Conservation (phyloP, 2,888 invertebrate genomes). For the Drosophila tanythrix region DNA sequence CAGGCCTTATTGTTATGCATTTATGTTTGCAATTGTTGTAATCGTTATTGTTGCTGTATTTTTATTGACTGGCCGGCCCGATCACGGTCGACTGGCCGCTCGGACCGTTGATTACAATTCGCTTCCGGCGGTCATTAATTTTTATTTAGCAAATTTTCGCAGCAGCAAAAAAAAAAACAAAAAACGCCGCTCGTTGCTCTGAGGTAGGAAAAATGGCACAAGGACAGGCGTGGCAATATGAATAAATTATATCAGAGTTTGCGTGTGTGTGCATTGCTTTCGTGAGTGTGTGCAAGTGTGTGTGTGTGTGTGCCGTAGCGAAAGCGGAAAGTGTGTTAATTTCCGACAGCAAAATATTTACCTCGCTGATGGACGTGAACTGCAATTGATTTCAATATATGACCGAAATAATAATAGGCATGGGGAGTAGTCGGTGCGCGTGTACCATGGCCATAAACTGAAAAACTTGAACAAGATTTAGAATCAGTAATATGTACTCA, state of each 20-base stretch:
- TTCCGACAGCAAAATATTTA: constrained; percentile 77
- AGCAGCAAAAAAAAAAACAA: constrained; percentile 14
- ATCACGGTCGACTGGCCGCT: constrained; percentile 40
- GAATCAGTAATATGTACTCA: neutral
- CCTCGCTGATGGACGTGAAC: constrained; percentile 66
- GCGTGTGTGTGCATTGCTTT: constrained; percentile 6
- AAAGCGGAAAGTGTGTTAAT: constrained; percentile 81
- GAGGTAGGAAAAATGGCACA: constrained; percentile 67
- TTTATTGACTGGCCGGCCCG: constrained; percentile 46
- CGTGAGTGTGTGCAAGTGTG: neutral
- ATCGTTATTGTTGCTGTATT: constrained; percentile 39
- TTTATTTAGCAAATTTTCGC: constrained; percentile 78
- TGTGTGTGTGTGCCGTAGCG: constrained; percentile 37
- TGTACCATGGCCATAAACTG: neutral
- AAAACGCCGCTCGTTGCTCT: constrained; percentile 20
- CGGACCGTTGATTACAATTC: constrained; percentile 75
- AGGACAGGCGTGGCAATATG: constrained; percentile 59
- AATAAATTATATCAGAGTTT: constrained; percentile 64
- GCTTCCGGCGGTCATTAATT: constrained; percentile 79
- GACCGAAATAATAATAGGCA: constrained; percentile 22
- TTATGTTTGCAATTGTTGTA: constrained; percentile 41
- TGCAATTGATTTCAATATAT: constrained; percentile 77
- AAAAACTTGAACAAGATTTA: neutral
- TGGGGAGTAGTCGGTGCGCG: neutral
- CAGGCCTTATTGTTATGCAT: constrained; percentile 45